Evolutionary conservation across 53 echinoderm and acorn worm genomes (phyloP), one percentile per base, ranked within the genome.

Genomic region (Antedon mediterranea): DNA sequence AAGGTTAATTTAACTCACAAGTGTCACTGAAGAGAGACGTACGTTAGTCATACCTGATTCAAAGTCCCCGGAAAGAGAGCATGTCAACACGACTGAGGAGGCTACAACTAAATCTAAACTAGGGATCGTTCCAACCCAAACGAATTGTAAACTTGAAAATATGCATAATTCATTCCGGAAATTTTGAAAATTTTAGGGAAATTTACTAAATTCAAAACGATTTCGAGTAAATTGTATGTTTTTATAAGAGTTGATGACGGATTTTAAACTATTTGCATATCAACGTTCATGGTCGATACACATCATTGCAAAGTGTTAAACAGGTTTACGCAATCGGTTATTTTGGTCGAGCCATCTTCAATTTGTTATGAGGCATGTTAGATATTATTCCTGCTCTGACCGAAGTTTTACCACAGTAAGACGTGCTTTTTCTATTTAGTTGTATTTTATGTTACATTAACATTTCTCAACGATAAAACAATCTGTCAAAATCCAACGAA

Each of bases 191-290:
- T 57, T 57, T 57, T 57, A 57, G 57, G 57, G 57, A 57, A 57
- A 57, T 57, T 57, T 57, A 57, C 57, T 57, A 57, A 57, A 57
- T 57, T 57, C 57, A 57, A 57, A 57, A 57, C 57, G 57, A 57
- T 57, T 57, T 57, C 57, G 57, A 57, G 57, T 57, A 57, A 57
- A 57, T 57, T 57, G 57, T 57, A 57, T 57, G 57, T 57, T 57
- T 57, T 57, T 57, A 57, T 57, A 57, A 57, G 57, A 26, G 57
- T 57, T 57, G 57, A 57, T 57, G 23, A 57, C 57, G 57, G 57
- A 57, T 57, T 57, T 57, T 18, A 57, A 57, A 57, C 57, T 57
- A 57, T 8, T 57, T 57, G 23, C 11, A 57, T 15, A 57, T 57
- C 23, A 57, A 26, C 57, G 23, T 57, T 57, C 57, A 23, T 57